Evolutionary conservation across 2,888 invertebrate genomes (phyloP), one percentile per base, ranked within the genome.

Genomic region (Campoletis raptor): DNA sequence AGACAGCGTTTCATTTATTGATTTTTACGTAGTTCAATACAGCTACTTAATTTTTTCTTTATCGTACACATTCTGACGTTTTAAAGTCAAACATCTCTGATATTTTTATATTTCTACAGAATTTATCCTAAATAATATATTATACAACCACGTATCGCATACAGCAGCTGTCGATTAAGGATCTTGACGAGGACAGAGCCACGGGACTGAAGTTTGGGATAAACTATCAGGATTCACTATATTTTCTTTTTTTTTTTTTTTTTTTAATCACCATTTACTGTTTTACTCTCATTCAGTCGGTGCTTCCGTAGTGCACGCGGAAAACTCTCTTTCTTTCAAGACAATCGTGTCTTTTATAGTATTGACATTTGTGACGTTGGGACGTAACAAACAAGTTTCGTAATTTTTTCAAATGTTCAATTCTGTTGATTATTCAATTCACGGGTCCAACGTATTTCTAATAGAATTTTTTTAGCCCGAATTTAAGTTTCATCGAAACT

Each of bases 51-150:
- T 86, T 74, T 21, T 82, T 74, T 85, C 78, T 61, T 61, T 30
- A 69, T 48, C 30, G 69, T 81, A 81, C 77, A 86, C 81, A 81
- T 74, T 74, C 77, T 52, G 61, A 45, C 52, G 66, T 64, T 18
- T 81, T 85, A 30, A n/a, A 45, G 73, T 77, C 72, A 69, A 67
- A 85, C 83, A 84, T 84, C 74, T 84, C 54, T 37, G 64, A 78
- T 84, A 84, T 37, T 66, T 64, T 78, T 79, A 82, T 73, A 79
- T 42, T 48, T 52, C 80, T 85, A 69, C 37, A n/a, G 74, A 69
- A 66, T 74, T 61, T 81, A 66, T 52, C 66, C 18, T 74, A 76
- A 66, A 67, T 70, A 40, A 42, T 52, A 61, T 72, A 45, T 84
- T 48, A 64, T 45, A 74, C 80, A 67, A 73, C 67, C 64, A 37